Evolutionary conservation across 2,888 invertebrate species (phyloP).

Genomic region (Cheiracanthium punctorium): DNA sequence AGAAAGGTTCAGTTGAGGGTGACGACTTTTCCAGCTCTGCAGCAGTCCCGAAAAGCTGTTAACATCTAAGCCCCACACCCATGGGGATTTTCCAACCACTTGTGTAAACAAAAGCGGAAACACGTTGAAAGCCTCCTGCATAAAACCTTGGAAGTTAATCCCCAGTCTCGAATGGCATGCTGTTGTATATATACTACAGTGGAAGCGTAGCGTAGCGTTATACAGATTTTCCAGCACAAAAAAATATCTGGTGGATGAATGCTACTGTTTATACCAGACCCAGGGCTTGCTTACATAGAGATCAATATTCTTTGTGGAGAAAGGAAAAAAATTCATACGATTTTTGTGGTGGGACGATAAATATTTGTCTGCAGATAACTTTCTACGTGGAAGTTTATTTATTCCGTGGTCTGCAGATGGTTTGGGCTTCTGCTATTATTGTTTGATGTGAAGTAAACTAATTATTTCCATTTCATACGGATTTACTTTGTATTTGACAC

Average conservation of each 20-base stretch:
- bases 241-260: background rate
- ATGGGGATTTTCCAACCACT: conserved; percentile 5
- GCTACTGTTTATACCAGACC: background rate
- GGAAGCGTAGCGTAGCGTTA: background rate
- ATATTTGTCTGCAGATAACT: background rate
- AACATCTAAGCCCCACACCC: background rate
- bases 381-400: background rate
- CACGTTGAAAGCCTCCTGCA: conserved; percentile 5
- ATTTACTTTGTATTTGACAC: too few relatives aligned
- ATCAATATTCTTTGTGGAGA: background rate
- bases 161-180: background rate
- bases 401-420: background rate
- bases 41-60: background rate
- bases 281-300: background rate
- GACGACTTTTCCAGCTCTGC: background rate
- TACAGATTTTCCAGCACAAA: background rate
- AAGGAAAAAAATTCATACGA: too few relatives aligned
- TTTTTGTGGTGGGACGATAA: background rate
- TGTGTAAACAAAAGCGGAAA: conserved; percentile 4
- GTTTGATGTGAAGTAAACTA: too few relatives aligned
- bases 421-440: background rate
- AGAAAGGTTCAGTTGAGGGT: background rate
- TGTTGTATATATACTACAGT: background rate
- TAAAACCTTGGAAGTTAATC: conserved; percentile 4
- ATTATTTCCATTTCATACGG: too few relatives aligned